Percentiles rank a stretch among this genome's conserved stretches.
Evolutionary conservation across 53 echinoderm and acorn worm species (phyloP).

Genomic region (Apostichopus leukothele): DNA sequence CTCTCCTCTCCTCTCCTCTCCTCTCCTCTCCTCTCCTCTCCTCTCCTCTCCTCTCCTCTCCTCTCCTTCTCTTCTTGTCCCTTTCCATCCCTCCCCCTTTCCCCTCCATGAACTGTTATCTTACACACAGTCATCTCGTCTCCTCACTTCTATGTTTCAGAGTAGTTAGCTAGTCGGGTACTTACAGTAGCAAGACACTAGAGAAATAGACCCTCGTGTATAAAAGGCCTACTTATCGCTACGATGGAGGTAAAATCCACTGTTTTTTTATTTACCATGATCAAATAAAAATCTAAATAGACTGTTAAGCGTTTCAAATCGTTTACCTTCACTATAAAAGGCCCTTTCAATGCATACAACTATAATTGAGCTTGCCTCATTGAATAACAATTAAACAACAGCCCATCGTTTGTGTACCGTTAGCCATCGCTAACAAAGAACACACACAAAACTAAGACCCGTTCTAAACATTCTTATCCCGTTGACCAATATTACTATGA

Average conservation of each 20-base stretch:
- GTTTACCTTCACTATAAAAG: background rate
- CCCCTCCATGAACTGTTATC: conserved; percentile 1
- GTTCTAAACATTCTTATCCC: no score
- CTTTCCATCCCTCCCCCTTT: background rate
- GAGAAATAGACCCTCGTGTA: no score
- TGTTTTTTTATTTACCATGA: background rate
- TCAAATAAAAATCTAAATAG: background rate
- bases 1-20: background rate
- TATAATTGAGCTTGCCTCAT: background rate
- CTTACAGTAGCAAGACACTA: no score
- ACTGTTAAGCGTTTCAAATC: background rate
- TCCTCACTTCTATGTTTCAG: background rate
- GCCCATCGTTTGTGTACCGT: background rate
- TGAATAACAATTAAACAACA: background rate
- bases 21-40: background rate
- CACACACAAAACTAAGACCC: background rate
- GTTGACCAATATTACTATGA: background rate
- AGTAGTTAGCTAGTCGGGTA: background rate
- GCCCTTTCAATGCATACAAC: background rate
- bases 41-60: background rate
- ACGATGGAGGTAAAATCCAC: no score
- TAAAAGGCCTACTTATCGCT: no score
- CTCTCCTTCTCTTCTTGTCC: conserved; percentile 6
- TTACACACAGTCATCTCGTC: background rate
- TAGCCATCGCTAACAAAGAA: background rate